Conservation (phyloP, 1,140 invertebrate genomes). For the Pogonomyrmex barbatus region DNA sequence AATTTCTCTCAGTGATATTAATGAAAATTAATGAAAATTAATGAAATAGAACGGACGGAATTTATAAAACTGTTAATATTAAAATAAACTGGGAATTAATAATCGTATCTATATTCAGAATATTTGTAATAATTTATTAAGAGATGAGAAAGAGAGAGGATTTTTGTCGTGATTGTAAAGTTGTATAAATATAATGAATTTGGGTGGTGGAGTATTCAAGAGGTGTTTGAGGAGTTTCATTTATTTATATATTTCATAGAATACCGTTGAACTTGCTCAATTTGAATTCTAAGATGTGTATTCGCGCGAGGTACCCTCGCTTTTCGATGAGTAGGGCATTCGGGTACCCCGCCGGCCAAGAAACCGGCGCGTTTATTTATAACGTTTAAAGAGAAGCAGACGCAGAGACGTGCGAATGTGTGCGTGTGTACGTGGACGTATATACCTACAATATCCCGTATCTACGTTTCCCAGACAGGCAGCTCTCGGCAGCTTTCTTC, state of each 20-base stretch:
- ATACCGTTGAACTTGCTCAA: background rate
- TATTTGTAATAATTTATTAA: background rate
- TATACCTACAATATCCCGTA: constrained; percentile 68
- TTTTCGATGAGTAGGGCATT: constrained; percentile 46
- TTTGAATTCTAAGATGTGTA: background rate
- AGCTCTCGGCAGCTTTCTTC: constrained; percentile 84
- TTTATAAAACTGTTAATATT: constrained; percentile 4
- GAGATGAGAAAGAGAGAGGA: too few relatives aligned
- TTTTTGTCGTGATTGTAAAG: too few relatives aligned
- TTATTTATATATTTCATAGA: background rate
- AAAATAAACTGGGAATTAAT: background rate
- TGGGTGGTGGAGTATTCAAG: background rate
- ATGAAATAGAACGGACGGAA: background rate
- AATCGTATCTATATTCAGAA: too few relatives aligned
- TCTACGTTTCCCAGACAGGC: constrained; percentile 84
- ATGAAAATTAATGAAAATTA: background rate
- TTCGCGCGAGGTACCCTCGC: background rate
- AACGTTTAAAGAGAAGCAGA: constrained; percentile 75
- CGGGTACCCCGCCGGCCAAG: constrained; percentile 49
- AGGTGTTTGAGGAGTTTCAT: background rate
- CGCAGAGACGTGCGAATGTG: constrained; percentile 41
- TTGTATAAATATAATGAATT: background rate
- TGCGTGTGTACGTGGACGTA: constrained; percentile 18
- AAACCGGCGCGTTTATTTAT: constrained; percentile 78
- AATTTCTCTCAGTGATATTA: background rate